phyloP scores from a whole-genome alignment of 2,113 vertebrate genomes.

The Bungarus multicinctus region DNA sequence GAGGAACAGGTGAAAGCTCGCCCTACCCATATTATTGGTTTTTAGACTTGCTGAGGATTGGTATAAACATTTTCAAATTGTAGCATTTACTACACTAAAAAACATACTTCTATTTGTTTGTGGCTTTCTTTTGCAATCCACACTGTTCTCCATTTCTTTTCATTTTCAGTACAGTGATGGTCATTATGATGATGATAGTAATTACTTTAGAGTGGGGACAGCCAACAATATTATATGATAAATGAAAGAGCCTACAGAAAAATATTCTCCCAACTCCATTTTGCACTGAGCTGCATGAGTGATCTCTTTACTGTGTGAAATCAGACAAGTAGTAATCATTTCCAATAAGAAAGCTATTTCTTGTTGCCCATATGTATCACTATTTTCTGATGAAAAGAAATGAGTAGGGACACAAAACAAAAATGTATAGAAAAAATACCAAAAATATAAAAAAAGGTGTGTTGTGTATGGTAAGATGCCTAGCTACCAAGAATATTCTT shows the following conservation, averaged over 20 bases:
- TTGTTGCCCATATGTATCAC: background rate
- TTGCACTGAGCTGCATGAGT: background rate
- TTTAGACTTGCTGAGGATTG: background rate
- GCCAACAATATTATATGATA: background rate
- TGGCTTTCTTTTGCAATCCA: background rate
- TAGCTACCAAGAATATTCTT: background rate
- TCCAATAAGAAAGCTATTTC: constrained; percentile 1
- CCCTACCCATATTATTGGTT: background rate
- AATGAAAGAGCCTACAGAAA: background rate
- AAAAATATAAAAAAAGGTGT: background rate
- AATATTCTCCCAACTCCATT: background rate
- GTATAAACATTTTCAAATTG: background rate
- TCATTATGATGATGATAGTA: background rate
- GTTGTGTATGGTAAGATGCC: too few relatives aligned
- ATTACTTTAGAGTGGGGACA: background rate
- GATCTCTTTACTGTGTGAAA: background rate
- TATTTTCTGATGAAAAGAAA: constrained; percentile 8
- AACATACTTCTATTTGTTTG: background rate
- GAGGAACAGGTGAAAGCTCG: background rate
- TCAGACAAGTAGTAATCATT: constrained; percentile 19
- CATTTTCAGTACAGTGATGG: background rate
- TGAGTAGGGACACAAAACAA: background rate
- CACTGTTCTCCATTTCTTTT: background rate
- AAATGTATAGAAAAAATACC: background rate
- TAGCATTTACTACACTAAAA: background rate